A percentile compares a stretch with the other conserved stretches of the same genome.
Evolutionary conservation across 2,888 invertebrate species (phyloP).

Genomic region (Plebejus argus): DNA sequence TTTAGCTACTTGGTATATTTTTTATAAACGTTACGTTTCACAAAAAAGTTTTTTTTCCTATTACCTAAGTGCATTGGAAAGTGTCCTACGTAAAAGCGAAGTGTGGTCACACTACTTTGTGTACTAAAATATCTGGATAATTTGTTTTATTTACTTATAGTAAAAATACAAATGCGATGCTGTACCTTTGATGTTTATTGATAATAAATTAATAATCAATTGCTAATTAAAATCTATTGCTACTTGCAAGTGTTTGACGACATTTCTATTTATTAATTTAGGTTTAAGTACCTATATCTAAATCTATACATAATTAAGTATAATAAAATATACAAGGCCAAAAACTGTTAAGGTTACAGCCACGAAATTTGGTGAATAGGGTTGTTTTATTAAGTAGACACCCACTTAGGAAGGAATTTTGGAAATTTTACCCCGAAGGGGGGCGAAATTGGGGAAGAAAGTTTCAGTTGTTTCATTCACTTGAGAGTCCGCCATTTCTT

Average conservation of each 20-base stretch:
- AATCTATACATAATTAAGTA: no score
- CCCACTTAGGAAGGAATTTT: no score
- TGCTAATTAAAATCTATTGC: conserved; percentile 31
- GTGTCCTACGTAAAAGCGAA: not conserved
- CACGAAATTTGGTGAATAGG: no score
- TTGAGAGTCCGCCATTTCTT: no score
- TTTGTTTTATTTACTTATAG: conserved; percentile 60
- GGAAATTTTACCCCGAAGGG: no score
- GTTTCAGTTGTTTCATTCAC: no score
- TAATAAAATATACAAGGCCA: no score
- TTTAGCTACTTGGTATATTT: no score
- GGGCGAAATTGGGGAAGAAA: no score
- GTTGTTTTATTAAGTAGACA: no score
- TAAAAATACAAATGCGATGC: conserved; percentile 47
- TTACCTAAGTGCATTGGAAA: not conserved
- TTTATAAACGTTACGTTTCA: not conserved
- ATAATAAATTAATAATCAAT: conserved; percentile 41
- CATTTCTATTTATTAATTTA: not conserved
- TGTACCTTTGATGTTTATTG: conserved; percentile 52
- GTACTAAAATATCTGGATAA: conserved; percentile 49
- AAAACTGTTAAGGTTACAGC: no score
- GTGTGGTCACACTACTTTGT: conserved; percentile 38
- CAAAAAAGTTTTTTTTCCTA: not conserved
- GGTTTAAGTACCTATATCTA: no score
- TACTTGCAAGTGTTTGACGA: not conserved